Base-by-base conservation (phyloP, 2,113 vertebrate species). In the Platycercus adscitus region DNA sequence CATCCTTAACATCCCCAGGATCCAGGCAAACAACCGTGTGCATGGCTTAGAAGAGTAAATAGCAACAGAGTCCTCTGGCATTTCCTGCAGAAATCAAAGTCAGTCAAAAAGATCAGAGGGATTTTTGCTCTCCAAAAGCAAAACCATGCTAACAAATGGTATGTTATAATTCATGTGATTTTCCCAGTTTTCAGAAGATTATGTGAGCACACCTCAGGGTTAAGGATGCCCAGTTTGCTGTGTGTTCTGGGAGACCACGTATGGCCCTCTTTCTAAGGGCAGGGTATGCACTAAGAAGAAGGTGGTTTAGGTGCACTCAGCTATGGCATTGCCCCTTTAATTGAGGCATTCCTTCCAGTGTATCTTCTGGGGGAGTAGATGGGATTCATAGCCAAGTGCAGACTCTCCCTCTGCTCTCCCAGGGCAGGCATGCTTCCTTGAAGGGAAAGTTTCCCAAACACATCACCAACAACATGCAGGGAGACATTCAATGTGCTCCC, bases 401-500 rank as follows among this genome's bases (percentile, higher is more conserved):
- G 44, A 21, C 11, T 70, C 43, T 7, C 2, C 49, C 39, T 46
- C 17, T 88, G 29, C 31, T 73, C 23, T 25, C 4, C 9, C 13
- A 50, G 20, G 25, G 18, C 11, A 72, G 13, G 5, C 21, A 44
- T 5, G 3, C n/a, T 64, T 11, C 18, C 23, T 65, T 2, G 3
- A 83, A 69, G 11, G 50, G 2, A 61, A 52, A 73, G 7, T 41
- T 46, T 55, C 41, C 53, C 29, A 72, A 82, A 58, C 19, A 3
- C 21, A 56, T 50, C 25, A 43, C 28, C 11, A 28, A 4, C 19
- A n/a, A 1, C 23, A 41, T 2, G 1, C 33, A 53, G 33, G 44
- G 41, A 63, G 25, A 19, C 0, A 1, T 49, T 63, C 20, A 3
- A 0, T 16, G 16, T 9, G 5, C 21, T 56, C 28, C 13, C 20